Evolutionary conservation across 2,797 vertebrate genomes (phyloP).

Genomic region (Anas georgica): DNA sequence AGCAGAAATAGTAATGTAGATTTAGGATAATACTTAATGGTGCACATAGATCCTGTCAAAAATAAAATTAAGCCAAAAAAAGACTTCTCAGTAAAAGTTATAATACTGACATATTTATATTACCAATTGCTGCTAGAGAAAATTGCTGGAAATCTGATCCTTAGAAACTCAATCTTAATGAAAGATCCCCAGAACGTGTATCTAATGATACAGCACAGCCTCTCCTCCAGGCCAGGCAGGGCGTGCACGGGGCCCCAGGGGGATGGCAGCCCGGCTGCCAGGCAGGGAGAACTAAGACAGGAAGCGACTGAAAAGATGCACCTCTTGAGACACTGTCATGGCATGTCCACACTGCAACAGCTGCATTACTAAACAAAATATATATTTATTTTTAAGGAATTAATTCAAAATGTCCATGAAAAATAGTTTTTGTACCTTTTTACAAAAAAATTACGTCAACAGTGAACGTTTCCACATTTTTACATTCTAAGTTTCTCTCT

Average conservation of each 20-base stretch:
- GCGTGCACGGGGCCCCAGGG: accelerated
- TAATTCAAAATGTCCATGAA: background rate
- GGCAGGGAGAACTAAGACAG: background rate
- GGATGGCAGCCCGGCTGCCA: background rate
- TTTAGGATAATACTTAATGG: background rate
- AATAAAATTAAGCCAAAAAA: background rate
- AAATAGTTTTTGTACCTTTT: background rate
- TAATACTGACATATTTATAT: background rate
- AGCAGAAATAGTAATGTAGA: background rate
- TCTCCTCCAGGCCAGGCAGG: background rate
- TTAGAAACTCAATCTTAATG: background rate
- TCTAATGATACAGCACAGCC: background rate
- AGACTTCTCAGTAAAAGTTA: background rate
- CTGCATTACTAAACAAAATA: background rate
- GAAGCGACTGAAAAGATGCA: background rate
- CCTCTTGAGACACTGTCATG: background rate
- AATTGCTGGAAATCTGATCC: background rate
- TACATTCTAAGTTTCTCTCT: background rate
- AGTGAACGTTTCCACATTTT: background rate
- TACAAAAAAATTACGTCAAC: background rate
- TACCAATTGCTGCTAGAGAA: background rate
- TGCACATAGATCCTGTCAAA: background rate
- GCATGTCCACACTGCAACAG: background rate
- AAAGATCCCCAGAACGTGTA: accelerated
- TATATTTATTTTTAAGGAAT: background rate